These are phyloP conservation scores for Tipula unca DNA, from an alignment of 2,888 invertebrate genomes.

Conservation along the genomic window DNA sequence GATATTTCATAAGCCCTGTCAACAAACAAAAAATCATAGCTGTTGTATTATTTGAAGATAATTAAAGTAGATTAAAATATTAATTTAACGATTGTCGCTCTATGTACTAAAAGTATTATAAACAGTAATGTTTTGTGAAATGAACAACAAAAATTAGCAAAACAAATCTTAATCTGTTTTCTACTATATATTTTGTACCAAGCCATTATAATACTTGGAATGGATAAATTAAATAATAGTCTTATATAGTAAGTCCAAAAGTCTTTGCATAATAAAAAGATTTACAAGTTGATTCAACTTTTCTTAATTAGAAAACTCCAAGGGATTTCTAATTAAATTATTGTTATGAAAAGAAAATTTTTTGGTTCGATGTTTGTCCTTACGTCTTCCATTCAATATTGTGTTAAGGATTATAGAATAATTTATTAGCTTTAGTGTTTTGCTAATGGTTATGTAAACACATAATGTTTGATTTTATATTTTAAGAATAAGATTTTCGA, in stretches of 20 bases:
- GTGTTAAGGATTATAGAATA: too few relatives aligned
- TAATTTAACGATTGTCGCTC: background rate
- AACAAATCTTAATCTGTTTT: background rate
- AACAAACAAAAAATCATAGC: background rate
- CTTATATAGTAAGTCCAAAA: background rate
- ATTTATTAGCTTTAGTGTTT: too few relatives aligned
- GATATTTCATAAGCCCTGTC: background rate
- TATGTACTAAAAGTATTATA: background rate
- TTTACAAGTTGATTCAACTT: background rate
- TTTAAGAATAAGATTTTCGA: too few relatives aligned
- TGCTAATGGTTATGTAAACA: too few relatives aligned
- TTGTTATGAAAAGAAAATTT: too few relatives aligned
- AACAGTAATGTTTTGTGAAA: background rate
- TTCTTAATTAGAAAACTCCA: background rate
- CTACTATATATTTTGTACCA: background rate
- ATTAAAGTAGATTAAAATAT: background rate
- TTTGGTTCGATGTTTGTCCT: too few relatives aligned
- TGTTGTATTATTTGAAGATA: background rate
- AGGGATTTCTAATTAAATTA: background rate
- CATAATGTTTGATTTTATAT: too few relatives aligned
- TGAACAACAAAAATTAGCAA: background rate
- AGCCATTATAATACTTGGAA: background rate
- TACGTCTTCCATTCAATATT: too few relatives aligned
- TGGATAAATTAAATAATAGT: background rate
- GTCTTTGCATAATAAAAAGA: background rate